These are phyloP conservation scores for Apotomis betuletana DNA, from an alignment of 2,888 invertebrate genomes.

Conservation along the genomic window DNA sequence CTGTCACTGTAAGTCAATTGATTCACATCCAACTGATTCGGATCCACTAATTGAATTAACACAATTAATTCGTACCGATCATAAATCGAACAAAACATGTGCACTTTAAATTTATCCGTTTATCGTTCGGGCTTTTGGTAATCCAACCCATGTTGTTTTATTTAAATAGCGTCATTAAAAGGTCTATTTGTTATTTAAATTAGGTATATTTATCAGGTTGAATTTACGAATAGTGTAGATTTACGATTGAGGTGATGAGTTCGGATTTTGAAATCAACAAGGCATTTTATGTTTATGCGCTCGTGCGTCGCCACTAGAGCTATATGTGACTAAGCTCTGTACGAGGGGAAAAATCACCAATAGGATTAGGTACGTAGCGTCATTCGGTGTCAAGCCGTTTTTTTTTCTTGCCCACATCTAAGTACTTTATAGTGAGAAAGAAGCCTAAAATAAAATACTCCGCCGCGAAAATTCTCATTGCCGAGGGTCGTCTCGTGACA, in stretches of 20 bases:
- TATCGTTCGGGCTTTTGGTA: slow-evolving; percentile 9
- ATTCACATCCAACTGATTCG: slow-evolving; percentile 54
- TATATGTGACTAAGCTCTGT: no score
- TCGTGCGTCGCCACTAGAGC: no score
- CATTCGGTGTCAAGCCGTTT: no score
- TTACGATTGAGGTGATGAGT: not conserved
- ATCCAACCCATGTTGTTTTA: slow-evolving; percentile 16
- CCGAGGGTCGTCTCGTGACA: no score
- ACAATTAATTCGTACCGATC: slow-evolving; percentile 49
- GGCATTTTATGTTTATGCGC: not conserved
- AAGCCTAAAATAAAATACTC: no score
- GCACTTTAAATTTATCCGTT: slow-evolving; percentile 25
- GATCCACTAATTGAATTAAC: slow-evolving; percentile 57
- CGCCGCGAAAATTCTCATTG: no score
- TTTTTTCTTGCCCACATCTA: no score
- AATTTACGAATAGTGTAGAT: not conserved
- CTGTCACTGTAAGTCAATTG: slow-evolving; percentile 42
- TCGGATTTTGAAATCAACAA: not conserved
- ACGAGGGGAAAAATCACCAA: no score
- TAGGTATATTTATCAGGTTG: not conserved
- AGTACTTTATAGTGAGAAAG: no score
- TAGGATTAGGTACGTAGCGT: no score
- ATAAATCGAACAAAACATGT: slow-evolving; percentile 49
- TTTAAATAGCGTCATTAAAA: slow-evolving; percentile 29
- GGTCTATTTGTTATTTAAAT: slow-evolving; percentile 11